Evolutionary conservation across 2,797 vertebrate genomes (phyloP), one percentile per base, ranked within the genome.

Genomic region (Hyperoplus immaculatus): DNA sequence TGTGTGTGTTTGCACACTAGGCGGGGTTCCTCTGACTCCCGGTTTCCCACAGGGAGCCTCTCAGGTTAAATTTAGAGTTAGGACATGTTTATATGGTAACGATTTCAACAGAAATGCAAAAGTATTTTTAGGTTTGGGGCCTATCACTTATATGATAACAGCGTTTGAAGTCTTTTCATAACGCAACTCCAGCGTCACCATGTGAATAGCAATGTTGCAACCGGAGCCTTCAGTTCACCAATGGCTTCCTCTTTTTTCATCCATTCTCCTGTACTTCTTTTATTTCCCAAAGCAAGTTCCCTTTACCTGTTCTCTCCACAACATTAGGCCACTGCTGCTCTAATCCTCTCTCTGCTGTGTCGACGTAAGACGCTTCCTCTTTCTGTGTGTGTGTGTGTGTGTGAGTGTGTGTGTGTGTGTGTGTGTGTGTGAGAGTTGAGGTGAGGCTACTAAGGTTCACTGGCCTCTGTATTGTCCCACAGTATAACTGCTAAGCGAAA

Each of bases 31-130:
- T 79, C 42, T 63, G 49, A 18, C 57, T 70, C 45, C 51, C 13
- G 11, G 51, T 12, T 49, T 76, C 68, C 72, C 43, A 41, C 49
- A 69, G 82, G 57, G 81, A 82, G 73, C 65, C 58, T 80, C 47
- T 72, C n/a, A 7, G 77, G 71, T 77, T 90, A 88, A 89, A 82
- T 80, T 81, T 91, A 89, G 88, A 73, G n/a, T 16, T 55, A 39
- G 67, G 29, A 29, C 29, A 29, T 29, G 29, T 29, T 29, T 29
- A 29, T 29, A 29, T 3, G 29, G 29, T 29, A 29, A 29, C 29
- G 29, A 29, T 29, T 29, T 29, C 29, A 29, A 29, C 29, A 29
- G 29, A 29, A 29, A 29, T 29, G 29, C 29, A 29, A 29, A 29
- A 29, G 29, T 29, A 0, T 29, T 29, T 29, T 29, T 29, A 29